Evolutionary conservation across 2,797 vertebrate genomes (phyloP).

Genomic region (Poeciliopsis infans): DNA sequence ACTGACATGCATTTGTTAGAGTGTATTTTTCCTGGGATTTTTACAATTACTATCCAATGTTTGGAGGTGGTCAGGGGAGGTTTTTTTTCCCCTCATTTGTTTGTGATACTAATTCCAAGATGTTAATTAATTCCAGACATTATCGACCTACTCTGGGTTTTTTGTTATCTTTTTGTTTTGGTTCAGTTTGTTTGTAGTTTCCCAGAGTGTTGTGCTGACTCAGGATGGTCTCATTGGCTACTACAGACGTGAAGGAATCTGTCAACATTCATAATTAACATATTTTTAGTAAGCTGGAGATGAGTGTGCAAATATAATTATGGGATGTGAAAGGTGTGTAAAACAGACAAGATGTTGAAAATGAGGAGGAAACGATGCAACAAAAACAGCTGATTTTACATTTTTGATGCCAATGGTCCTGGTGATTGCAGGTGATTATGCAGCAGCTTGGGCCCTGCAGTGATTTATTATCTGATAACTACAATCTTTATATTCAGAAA

Average conservation of each 20-base stretch:
- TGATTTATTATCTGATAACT: slow-evolving; percentile 75
- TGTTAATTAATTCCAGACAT: slow-evolving; percentile 50
- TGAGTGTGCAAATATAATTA: slow-evolving; percentile 22
- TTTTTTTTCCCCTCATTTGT: not conserved
- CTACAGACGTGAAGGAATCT: slow-evolving; percentile 30
- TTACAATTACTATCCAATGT: slow-evolving; percentile 43
- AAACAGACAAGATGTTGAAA: slow-evolving; percentile 47
- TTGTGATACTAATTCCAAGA: slow-evolving; percentile 28
- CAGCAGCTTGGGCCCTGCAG: slow-evolving; percentile 62
- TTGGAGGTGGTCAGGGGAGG: slow-evolving; percentile 40
- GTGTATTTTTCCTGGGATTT: slow-evolving; percentile 1
- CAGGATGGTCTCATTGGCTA: slow-evolving; percentile 44
- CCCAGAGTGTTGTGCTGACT: slow-evolving; percentile 55
- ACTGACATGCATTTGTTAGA: not conserved
- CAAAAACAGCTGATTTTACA: slow-evolving; percentile 67
- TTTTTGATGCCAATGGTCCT: slow-evolving; percentile 65
- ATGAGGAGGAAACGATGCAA: slow-evolving; percentile 29
- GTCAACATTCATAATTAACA: slow-evolving; percentile 43
- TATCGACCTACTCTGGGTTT: slow-evolving; percentile 32
- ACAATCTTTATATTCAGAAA: slow-evolving; percentile 58
- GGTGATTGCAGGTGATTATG: slow-evolving; percentile 70
- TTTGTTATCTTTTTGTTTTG: slow-evolving; percentile 31
- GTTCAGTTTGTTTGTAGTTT: slow-evolving; percentile 38
- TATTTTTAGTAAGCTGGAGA: slow-evolving; percentile 60
- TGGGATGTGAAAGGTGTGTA: not conserved